A percentile compares a stretch with the other conserved stretches of the same genome.
Evolutionary conservation across 2,797 vertebrate species (phyloP).

Genomic region (Gymnopithys bicolor): DNA sequence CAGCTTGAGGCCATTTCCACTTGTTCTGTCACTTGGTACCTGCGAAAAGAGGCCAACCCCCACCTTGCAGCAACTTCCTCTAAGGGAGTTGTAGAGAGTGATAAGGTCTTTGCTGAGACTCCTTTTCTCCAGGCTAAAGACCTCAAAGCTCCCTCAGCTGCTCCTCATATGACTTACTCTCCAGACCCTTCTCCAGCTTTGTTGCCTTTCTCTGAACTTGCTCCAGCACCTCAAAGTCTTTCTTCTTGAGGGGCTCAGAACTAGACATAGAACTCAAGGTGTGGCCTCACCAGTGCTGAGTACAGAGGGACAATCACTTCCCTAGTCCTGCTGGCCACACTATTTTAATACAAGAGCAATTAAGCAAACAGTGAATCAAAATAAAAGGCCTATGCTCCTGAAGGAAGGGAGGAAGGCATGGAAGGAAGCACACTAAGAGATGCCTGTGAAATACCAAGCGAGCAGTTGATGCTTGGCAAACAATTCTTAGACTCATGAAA

Average conservation of each 20-base stretch:
- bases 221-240: background rate
- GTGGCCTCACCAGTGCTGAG: background rate
- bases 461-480: background rate
- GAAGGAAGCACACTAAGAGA: background rate
- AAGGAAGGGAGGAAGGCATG: background rate
- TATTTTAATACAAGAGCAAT: background rate
- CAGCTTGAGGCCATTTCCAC: background rate
- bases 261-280: background rate
- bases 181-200: background rate
- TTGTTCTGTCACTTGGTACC: background rate
- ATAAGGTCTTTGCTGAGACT: background rate
- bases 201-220: too few relatives aligned
- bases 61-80: background rate
- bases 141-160: background rate
- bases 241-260: background rate
- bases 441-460: background rate
- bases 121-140: background rate
- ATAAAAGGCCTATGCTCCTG: background rate
- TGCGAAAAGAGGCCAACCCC: background rate
- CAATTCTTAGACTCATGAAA: rapidly evolving
- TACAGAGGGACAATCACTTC: background rate
- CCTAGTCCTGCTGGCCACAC: background rate
- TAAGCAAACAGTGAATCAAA: background rate
- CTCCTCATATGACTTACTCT: background rate
- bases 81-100: background rate